phyloP scores from a whole-genome alignment of 2,113 vertebrate species.

The Benitochromis conjunctus region DNA sequence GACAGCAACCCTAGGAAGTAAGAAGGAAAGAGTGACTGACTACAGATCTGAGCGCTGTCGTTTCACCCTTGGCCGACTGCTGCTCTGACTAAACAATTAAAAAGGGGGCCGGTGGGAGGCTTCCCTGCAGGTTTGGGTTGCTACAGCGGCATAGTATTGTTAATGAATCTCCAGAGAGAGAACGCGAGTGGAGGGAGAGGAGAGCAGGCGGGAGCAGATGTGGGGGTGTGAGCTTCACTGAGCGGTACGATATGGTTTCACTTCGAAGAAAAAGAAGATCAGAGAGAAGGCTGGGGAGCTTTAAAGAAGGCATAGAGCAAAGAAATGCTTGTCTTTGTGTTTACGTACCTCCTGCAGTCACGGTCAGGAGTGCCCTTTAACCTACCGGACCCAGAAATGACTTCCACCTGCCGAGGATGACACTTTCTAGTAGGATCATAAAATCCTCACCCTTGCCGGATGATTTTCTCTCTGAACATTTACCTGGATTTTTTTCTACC shows the following conservation, averaged over 20 bases:
- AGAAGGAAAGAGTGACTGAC: slow-evolving; percentile 2
- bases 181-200: slow-evolving; percentile 1
- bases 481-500: slow-evolving; percentile 37
- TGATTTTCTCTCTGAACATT: slow-evolving; percentile 11
- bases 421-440: background rate
- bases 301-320: background rate
- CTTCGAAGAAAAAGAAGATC: slow-evolving; percentile 40
- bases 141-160: slow-evolving; percentile 71
- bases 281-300: background rate
- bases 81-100: slow-evolving; percentile 51
- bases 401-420: slow-evolving; percentile 39
- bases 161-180: slow-evolving; percentile 68
- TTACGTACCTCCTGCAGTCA: slow-evolving; percentile 43
- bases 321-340: slow-evolving; percentile 19
- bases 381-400: background rate
- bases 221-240: slow-evolving; percentile 45
- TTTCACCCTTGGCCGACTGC: slow-evolving; percentile 25
- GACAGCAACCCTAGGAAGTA: slow-evolving; percentile 27
- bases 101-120: slow-evolving; percentile 45
- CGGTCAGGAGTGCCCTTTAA: slow-evolving; percentile 41
- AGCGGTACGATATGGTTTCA: slow-evolving; percentile 26
- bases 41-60: slow-evolving; percentile 6
- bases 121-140: slow-evolving; percentile 60
- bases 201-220: slow-evolving; percentile 7
- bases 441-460: background rate